Evolutionary conservation across 2,113 vertebrate genomes (phyloP).

Genomic region (Oreochromis spilurus): DNA sequence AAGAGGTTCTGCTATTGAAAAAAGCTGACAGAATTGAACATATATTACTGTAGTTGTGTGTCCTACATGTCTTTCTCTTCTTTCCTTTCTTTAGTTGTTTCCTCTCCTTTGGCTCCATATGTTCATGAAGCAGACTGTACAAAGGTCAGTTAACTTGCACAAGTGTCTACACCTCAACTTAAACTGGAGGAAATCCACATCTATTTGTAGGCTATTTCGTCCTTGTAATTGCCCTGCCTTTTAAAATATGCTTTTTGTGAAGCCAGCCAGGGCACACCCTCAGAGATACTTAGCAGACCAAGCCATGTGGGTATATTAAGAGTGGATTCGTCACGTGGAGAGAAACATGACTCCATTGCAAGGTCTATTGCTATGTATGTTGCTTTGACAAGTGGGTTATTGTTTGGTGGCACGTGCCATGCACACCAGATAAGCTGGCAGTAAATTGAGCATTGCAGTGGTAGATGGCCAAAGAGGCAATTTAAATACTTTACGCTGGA

Average conservation of each 20-base stretch:
- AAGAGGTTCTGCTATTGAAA: neutral
- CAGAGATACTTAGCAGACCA: neutral
- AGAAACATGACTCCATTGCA: neutral
- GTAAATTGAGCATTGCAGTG: neutral
- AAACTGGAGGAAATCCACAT: neutral
- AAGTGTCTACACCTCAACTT: neutral
- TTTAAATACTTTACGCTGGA: neutral
- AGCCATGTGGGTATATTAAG: neutral
- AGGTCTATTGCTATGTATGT: neutral
- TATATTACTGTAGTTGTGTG: accelerated
- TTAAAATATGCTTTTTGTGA: neutral
- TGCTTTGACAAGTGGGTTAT: neutral
- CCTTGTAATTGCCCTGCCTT: neutral
- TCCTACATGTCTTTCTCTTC: neutral
- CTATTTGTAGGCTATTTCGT: neutral
- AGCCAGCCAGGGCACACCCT: neutral
- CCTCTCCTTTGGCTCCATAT: neutral
- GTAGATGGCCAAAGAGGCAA: neutral
- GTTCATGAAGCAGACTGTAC: neutral
- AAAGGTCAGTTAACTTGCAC: neutral
- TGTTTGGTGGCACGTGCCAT: neutral
- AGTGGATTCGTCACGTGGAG: neutral
- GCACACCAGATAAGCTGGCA: neutral
- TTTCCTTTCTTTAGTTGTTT: neutral
- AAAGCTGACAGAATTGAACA: neutral